A percentile compares a stretch with the other conserved stretches of the same genome.
Conservation (phyloP, 2,113 vertebrate species). For the Ctenomys sociabilis region DNA sequence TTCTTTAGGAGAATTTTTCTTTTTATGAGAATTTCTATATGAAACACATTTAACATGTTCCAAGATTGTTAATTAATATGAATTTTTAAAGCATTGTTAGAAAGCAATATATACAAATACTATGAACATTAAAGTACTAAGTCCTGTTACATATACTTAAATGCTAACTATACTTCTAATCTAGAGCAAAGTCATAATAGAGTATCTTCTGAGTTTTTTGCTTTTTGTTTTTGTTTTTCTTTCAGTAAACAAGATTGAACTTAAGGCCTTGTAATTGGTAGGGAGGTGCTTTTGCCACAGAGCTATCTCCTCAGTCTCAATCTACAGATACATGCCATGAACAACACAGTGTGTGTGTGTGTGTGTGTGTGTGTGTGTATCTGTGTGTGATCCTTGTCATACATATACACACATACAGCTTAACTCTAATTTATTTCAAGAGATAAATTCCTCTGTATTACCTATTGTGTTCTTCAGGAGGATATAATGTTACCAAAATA, state of each 20-base stretch:
- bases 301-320: not conserved
- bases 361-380: not conserved
- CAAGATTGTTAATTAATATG: not conserved
- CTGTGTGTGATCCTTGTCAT: not conserved
- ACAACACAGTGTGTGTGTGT: not conserved
- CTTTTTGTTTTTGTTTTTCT: too few relatives aligned
- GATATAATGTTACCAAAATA: conserved; percentile 37
- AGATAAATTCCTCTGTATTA: not conserved
- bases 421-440: not conserved
- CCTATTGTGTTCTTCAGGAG: conserved; percentile 15
- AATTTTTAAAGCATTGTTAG: not conserved
- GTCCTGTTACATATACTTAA: not conserved
- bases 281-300: too few relatives aligned
- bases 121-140: not conserved
- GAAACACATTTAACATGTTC: not conserved
- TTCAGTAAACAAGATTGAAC: too few relatives aligned
- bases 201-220: not conserved
- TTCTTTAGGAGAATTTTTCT: not conserved
- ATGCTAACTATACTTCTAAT: not conserved
- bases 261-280: too few relatives aligned
- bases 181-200: not conserved
- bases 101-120: not conserved
- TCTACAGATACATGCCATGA: not conserved
- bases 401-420: not conserved
- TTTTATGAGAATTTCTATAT: not conserved